Percentiles rank a stretch among this genome's conserved stretches.
Conservation (phyloP, 2,113 vertebrate genomes). For the Nyctibius bracteatus region DNA sequence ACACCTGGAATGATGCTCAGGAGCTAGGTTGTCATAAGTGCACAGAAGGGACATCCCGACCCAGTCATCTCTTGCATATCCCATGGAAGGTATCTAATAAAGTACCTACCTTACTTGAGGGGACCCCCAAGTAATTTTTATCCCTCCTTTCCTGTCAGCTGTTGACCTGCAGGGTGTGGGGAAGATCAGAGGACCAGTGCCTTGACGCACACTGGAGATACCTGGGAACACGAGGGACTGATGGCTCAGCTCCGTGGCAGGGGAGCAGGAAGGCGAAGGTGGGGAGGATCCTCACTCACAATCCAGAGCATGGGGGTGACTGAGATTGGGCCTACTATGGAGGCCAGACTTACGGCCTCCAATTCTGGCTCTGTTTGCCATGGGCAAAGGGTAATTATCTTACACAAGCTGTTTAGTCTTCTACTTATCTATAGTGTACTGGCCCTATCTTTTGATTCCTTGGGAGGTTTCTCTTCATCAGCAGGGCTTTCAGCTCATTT, state of each 20-base stretch:
- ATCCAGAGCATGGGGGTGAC: neutral
- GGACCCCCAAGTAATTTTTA: neutral
- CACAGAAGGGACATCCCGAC: neutral
- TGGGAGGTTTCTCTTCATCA: neutral
- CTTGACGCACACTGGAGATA: neutral
- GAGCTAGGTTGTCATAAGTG: neutral
- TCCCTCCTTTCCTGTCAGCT: neutral
- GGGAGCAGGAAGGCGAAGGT: neutral
- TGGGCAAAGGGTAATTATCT: neutral
- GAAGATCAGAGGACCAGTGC: neutral
- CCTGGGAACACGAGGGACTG: accelerated
- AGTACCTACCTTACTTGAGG: neutral
- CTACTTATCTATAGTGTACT: neutral
- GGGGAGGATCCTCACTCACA: neutral
- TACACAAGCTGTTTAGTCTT: slow-evolving; percentile 9
- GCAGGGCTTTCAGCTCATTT: neutral
- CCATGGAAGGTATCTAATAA: neutral
- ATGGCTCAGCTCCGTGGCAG: neutral
- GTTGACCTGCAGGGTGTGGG: neutral
- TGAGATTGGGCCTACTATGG: neutral
- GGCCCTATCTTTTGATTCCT: neutral
- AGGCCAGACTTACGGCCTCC: neutral
- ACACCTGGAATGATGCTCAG: neutral
- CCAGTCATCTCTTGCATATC: neutral
- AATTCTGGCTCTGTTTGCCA: neutral